Evolutionary conservation across 2,888 invertebrate genomes (phyloP), one percentile per base, ranked within the genome.

Genomic region (Galeopsomyia nigrocyanea): DNA sequence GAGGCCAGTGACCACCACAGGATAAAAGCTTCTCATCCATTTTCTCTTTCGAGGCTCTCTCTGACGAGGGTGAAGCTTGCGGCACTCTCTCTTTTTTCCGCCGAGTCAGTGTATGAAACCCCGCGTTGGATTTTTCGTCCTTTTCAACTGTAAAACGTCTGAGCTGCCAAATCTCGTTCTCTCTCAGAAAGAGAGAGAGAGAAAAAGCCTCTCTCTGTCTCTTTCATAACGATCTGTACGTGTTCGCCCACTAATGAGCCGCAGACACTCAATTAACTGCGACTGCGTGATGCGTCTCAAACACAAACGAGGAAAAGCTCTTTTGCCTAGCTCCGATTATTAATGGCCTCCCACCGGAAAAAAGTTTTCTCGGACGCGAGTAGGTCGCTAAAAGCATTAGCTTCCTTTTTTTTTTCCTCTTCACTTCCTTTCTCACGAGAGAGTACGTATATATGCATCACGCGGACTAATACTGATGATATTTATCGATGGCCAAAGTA

Each of bases 341-440:
- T 75, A 75, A 75, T 73, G 70, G 75, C 72, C 50, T 64, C 66
- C 68, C 71, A 58, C 9, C 56, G 16, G 14, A 72, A 75, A 67
- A 67, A 69, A 75, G 72, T 75, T 72, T 73, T 70, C 68, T 39
- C 7, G 61, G 58, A 26, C 31, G 49, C 51, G n/a, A 3, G 13
- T 57, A 71, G 68, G 68, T 65, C 74, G 71, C 72, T 75, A 75
- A 75, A 73, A 75, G 75, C 75, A 75, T 73, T 73, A 73, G 67
- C 39, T 39, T 10, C 26, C 39, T 3, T 39, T 9, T 39, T 39
- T 39, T 39, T 39, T 39, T 10, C 10, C 13, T 3, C n/a, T n/a
- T n/a, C n/a, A n/a, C n/a, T n/a, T n/a, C n/a, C 39, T 1, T 39
- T 39, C 39, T 39, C 39, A 5, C 39, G 39, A 39, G 39, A 39